These are phyloP conservation scores for Fringilla coelebs DNA, from an alignment of 2,797 vertebrate species.

Conservation along the genomic window DNA sequence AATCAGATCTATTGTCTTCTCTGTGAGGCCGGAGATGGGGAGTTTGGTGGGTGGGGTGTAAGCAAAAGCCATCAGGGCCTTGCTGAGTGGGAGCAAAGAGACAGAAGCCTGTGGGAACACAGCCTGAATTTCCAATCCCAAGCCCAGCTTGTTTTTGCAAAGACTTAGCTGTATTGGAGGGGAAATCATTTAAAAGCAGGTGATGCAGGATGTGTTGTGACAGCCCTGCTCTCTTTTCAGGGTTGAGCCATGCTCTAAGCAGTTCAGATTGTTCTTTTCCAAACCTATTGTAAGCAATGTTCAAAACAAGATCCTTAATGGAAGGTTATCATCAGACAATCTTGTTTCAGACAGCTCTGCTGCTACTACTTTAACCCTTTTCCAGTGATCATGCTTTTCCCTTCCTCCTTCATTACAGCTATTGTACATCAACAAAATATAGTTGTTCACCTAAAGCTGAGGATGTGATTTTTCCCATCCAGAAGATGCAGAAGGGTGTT, in stretches of 20 bases:
- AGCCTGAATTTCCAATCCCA: not conserved
- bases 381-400: not conserved
- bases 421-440: not conserved
- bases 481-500: not conserved
- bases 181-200: not conserved
- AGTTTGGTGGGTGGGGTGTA: not conserved
- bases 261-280: constrained; percentile 28
- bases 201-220: not conserved
- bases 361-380: not conserved
- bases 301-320: not conserved
- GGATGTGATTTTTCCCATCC: not conserved
- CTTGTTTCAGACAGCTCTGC: not conserved
- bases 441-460: not conserved
- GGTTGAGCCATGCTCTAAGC: not conserved
- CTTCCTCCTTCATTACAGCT: not conserved
- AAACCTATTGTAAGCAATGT: not conserved
- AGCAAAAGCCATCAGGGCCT: not conserved
- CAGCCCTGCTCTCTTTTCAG: not conserved
- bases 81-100: not conserved
- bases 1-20: not conserved
- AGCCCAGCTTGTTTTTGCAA: not conserved
- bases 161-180: not conserved
- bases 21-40: accelerated
- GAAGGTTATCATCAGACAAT: not conserved
- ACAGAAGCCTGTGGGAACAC: not conserved